Evolutionary conservation across 2,797 vertebrate genomes (phyloP).

Genomic region (Sylvia borin): DNA sequence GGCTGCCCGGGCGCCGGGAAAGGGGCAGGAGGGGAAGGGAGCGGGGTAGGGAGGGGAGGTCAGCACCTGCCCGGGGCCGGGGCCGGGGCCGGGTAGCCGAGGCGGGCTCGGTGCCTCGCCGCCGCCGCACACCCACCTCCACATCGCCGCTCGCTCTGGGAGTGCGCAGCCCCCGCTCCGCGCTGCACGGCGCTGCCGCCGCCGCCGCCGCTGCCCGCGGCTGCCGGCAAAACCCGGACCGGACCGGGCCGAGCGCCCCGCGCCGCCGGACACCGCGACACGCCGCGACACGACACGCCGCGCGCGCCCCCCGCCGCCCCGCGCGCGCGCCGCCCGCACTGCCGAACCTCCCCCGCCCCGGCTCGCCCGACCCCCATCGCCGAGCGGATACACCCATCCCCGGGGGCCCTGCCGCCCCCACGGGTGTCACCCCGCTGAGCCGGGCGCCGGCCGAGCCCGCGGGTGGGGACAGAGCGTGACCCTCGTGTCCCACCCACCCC

Average conservation of each 20-base stretch:
- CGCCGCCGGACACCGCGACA: background rate
- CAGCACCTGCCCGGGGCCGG: background rate
- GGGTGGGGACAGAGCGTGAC: background rate
- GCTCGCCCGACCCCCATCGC: background rate
- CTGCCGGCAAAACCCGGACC: constrained; percentile 96
- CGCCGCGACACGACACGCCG: constrained; percentile 10
- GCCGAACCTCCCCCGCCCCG: background rate
- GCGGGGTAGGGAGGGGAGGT: background rate
- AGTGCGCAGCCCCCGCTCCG: constrained; percentile 81
- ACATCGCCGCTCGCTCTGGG: constrained; percentile 88
- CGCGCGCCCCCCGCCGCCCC: constrained; percentile 14
- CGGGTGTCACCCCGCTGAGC: background rate
- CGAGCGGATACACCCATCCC: background rate
- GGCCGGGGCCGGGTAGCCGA: background rate
- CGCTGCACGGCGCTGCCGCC: constrained; percentile 87
- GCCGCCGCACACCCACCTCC: constrained; percentile 88
- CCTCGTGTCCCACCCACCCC: background rate
- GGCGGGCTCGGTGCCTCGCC: constrained; percentile 30
- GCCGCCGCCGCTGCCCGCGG: constrained; percentile 81
- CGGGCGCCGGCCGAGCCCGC: background rate
- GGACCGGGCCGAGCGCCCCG: constrained; percentile 74
- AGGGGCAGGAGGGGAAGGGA: constrained; percentile 2
- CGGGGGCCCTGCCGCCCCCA: background rate
- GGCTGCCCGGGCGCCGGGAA: constrained; percentile 35
- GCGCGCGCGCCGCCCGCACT: background rate